Conservation (phyloP, 1,140 invertebrate species). For the Centruroides sculpturatus region DNA sequence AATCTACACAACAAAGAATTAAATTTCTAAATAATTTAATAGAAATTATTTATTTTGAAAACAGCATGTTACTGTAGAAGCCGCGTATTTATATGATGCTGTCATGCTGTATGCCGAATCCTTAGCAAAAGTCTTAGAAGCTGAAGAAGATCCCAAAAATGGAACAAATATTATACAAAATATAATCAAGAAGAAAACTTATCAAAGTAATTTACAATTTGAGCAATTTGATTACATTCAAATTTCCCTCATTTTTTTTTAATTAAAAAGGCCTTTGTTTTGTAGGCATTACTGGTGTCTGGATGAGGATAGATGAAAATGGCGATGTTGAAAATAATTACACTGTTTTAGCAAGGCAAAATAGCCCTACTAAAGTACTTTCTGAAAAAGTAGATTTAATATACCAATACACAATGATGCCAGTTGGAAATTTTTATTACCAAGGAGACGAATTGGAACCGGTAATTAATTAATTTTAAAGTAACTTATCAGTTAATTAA, state of each 20-base stretch:
- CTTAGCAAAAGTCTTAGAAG: conserved; percentile 50
- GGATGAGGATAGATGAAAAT: conserved; percentile 73
- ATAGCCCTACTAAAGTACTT: too few relatives aligned
- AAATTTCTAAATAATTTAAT: too few relatives aligned
- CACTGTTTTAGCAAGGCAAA: conserved; percentile 60
- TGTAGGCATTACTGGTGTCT: conserved; percentile 78
- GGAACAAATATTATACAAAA: conserved; percentile 31
- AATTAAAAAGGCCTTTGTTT: neutral
- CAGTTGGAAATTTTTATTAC: too few relatives aligned
- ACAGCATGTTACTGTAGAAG: conserved; percentile 75
- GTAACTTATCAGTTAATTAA: too few relatives aligned
- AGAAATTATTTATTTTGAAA: too few relatives aligned
- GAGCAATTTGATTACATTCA: neutral
- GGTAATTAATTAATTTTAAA: too few relatives aligned
- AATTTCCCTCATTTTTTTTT: too few relatives aligned
- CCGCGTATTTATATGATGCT: conserved; percentile 94
- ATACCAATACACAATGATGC: too few relatives aligned
- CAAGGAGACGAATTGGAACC: too few relatives aligned
- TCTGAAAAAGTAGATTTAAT: too few relatives aligned
- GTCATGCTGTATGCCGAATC: conserved; percentile 80
- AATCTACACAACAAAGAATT: too few relatives aligned
- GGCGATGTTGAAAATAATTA: conserved; percentile 97
- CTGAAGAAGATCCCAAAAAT: conserved; percentile 23
- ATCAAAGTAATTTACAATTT: conserved; percentile 14
- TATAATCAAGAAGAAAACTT: conserved; percentile 19